phyloP scores from a whole-genome alignment of 2,888 invertebrate species.

The Julus scandinavius region DNA sequence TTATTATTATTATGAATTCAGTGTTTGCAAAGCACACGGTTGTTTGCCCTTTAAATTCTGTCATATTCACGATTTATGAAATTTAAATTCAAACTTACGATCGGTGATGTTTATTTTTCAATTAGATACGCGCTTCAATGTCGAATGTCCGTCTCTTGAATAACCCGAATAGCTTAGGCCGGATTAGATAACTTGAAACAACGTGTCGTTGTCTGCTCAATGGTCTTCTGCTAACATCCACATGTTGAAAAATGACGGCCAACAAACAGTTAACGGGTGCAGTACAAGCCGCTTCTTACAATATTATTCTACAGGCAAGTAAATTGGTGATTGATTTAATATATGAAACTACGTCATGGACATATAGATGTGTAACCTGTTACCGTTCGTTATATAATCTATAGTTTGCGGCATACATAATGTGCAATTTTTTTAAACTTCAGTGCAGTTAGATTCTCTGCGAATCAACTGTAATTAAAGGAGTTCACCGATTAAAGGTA shows the following conservation, averaged over 20 bases:
- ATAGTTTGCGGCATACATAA: too few species aligned
- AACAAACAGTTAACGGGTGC: conserved; percentile 42
- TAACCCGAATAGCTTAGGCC: background rate
- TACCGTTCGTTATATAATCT: too few species aligned
- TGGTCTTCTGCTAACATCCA: background rate
- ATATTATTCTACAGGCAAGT: conserved; percentile 51
- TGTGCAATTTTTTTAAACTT: too few species aligned
- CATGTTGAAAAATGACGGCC: background rate
- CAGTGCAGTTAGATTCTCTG: too few species aligned
- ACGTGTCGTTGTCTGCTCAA: background rate
- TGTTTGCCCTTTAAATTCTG: too few species aligned
- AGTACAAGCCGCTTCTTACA: conserved; percentile 52
- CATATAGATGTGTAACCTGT: too few species aligned
- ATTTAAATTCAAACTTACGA: background rate
- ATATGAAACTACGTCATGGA: background rate
- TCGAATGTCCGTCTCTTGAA: background rate
- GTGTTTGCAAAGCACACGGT: too few species aligned
- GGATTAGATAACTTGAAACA: background rate
- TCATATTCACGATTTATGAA: background rate
- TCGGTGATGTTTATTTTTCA: background rate
- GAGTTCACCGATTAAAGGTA: too few species aligned
- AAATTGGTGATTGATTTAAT: conserved; percentile 7
- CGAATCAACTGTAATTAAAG: too few species aligned
- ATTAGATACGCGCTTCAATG: background rate
- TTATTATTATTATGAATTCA: too few species aligned